Base-by-base conservation (phyloP, 2,888 invertebrate species). In the Drosophila macrospina region DNA sequence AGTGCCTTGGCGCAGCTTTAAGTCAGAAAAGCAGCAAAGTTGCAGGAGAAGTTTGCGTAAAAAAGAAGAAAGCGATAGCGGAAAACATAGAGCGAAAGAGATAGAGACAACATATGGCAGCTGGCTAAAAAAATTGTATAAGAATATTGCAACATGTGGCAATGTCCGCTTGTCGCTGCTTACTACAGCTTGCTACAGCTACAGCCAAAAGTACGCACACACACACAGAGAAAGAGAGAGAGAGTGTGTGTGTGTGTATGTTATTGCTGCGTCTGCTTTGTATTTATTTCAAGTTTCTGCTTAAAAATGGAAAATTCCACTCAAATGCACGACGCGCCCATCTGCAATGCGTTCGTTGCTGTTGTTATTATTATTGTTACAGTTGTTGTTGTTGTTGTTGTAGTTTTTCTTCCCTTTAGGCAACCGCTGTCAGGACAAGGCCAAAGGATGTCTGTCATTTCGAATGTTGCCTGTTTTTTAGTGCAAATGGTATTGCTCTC, bases 401-500 rank as follows among this genome's bases (percentile, higher is more conserved):
- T 11, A 13, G 8, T 50, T 13, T 1, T 10, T 39, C 13, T 13
- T 11, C 10, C 51, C 63, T 60, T 34, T 6, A 41, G 59, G 47
- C 47, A 47, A 34, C 20, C 52, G 28, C 65, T 55, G 55, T 34
- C 55, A 44, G 28, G 11, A 37, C 20, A 20, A 54, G 45, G 11
- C 10, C 11, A 16, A 8, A 11, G 26, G n/a, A 26, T 11, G 32
- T 26, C 15, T 51, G 20, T 42, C 20, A 15, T n/a, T 39, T 34
- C 15, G 30, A 16, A 15, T 10, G 52, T 28, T 59, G 10, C 37
- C 20, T 5, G 11, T 24, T 50, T 52, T 57, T 44, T 45, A 34
- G 39, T 54, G 50, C 66, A 78, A 81, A 66, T 74, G 71, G 78
- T 78, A 79, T 81, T 78, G 82, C 82, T 74, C 68, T 74, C 62